Conservation (phyloP, 2,797 vertebrate genomes). For the Myotis vivesi region DNA sequence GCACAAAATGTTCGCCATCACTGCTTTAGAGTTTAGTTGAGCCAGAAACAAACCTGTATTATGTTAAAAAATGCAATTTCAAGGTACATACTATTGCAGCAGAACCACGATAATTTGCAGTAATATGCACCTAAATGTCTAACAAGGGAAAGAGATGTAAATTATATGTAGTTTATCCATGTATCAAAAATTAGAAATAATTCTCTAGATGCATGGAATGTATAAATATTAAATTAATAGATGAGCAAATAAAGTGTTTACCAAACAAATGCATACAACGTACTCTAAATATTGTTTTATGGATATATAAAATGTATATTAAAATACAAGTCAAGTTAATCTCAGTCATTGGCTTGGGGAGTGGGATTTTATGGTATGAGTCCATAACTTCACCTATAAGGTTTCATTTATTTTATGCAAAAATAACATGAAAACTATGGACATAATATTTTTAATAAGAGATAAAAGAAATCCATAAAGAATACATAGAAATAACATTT, state of each 20-base stretch:
- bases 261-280: not conserved
- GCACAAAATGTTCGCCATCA: too few relatives aligned
- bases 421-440: not conserved
- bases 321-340: not conserved
- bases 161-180: not conserved
- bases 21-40: not conserved
- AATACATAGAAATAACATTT: not conserved
- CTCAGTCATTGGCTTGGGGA: not conserved
- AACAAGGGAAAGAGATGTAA: not conserved
- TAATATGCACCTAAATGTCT: not conserved
- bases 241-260: not conserved
- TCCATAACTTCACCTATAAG: not conserved
- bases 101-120: not conserved
- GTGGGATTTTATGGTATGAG: not conserved
- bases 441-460: not conserved
- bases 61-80: not conserved
- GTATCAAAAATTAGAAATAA: not conserved
- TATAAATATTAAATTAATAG: not conserved
- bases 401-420: not conserved
- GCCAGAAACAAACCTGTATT: not conserved
- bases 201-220: not conserved
- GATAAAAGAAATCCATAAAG: not conserved
- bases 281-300: not conserved
- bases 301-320: not conserved
- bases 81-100: not conserved